A percentile compares a stretch with the other conserved stretches of the same genome.
These are phyloP conservation scores for Erannis defoliaria DNA, from an alignment of 2,888 invertebrate genomes.

Conservation along the genomic window DNA sequence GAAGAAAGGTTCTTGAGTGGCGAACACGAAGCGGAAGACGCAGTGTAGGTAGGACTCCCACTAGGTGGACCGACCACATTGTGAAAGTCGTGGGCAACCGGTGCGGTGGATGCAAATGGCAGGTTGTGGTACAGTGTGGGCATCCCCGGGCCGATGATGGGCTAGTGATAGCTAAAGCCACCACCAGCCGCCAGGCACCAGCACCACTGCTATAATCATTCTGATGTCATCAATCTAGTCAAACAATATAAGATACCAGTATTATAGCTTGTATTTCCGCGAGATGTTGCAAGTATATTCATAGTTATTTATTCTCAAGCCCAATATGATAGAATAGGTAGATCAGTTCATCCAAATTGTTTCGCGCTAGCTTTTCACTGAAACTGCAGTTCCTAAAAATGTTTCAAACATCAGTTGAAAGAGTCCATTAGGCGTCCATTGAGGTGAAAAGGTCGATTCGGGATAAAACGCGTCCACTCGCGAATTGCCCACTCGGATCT, in stretches of 20 bases:
- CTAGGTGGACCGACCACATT: too few relatives aligned
- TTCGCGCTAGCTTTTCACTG: conserved; percentile 13
- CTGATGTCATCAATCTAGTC: too few relatives aligned
- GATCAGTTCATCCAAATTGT: conserved; percentile 4
- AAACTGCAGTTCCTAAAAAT: conserved; percentile 41
- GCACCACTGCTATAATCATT: too few relatives aligned
- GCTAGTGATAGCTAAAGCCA: too few relatives aligned
- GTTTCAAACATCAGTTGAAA: conserved; percentile 45
- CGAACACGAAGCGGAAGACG: too few relatives aligned
- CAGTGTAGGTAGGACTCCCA: too few relatives aligned
- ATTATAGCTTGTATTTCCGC: background rate
- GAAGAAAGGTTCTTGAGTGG: too few relatives aligned
- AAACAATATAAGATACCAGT: background rate
- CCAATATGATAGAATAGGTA: background rate
- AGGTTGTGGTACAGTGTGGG: too few relatives aligned
- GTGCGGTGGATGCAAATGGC: too few relatives aligned
- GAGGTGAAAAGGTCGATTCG: conserved; percentile 48
- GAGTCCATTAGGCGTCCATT: conserved; percentile 51
- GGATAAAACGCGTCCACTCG: conserved; percentile 74
- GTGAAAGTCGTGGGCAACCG: too few relatives aligned
- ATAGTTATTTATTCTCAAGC: background rate
- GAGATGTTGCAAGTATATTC: background rate
- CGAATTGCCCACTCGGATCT: conserved; percentile 82
- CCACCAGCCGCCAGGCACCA: too few relatives aligned
- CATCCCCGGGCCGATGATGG: too few relatives aligned